A percentile compares a stretch with the other conserved stretches of the same genome.
Conservation (phyloP, 2,888 invertebrate genomes). For the Bimastos eiseni region DNA sequence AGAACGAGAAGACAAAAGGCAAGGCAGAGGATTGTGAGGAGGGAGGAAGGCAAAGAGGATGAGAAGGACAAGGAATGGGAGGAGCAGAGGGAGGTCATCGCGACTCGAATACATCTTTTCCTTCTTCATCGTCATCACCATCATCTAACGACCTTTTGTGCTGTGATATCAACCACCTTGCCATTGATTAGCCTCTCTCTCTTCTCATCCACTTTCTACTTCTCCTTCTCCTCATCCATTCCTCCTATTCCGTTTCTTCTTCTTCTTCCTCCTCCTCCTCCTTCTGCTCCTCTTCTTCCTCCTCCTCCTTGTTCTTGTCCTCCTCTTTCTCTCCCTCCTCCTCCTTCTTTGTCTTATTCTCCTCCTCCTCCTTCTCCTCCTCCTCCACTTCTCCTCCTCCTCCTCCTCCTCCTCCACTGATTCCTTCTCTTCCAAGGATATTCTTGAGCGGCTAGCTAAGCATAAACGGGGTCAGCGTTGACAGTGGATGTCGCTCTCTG, state of each 20-base stretch:
- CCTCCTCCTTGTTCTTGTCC: neutral
- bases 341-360: neutral
- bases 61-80: neutral
- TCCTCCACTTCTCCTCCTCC: neutral
- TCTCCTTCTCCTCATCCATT: neutral
- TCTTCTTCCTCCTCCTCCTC: slow-evolving; percentile 16
- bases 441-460: neutral
- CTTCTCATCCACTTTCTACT: neutral
- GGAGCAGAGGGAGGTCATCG: neutral
- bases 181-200: neutral
- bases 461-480: neutral
- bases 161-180: neutral
- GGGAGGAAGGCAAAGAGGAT: neutral
- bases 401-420: neutral
- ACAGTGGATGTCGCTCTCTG: slow-evolving; percentile 3
- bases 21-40: neutral
- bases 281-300: neutral
- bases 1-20: neutral
- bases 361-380: neutral
- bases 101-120: neutral
- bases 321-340: neutral
- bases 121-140: neutral
- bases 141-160: slow-evolving; percentile 22
- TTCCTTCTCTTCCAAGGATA: neutral
- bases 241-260: neutral